A percentile compares a stretch with the other conserved stretches of the same genome.
These are phyloP conservation scores for Julus scandinavius DNA, from an alignment of 2,888 invertebrate species.

Conservation along the genomic window DNA sequence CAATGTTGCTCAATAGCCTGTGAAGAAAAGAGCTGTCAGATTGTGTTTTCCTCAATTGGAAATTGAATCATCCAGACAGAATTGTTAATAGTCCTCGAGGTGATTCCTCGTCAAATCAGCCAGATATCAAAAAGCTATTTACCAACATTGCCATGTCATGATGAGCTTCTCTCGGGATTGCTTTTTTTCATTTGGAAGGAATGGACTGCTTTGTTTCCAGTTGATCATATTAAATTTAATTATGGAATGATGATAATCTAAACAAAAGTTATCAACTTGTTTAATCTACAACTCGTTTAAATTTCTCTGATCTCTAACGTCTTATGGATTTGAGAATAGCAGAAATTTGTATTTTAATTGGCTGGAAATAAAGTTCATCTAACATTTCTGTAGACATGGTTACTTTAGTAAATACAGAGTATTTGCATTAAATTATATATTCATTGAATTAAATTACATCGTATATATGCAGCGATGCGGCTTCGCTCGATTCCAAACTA, in stretches of 20 bases:
- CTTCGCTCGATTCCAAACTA: neutral
- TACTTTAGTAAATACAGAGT: neutral
- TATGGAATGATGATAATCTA: neutral
- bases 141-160: conserved; percentile 7
- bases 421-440: conserved; percentile 7
- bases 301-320: neutral
- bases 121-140: conserved; percentile 20
- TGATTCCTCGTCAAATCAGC: conserved; percentile 29
- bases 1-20: neutral
- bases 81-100: conserved; percentile 22
- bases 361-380: neutral
- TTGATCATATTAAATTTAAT: neutral
- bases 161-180: neutral
- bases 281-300: no score
- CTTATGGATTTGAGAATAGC: neutral
- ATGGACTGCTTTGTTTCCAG: neutral
- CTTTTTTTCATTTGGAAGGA: neutral
- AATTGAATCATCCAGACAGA: conserved; percentile 34
- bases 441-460: conserved; percentile 20
- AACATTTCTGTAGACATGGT: neutral
- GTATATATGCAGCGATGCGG: neutral
- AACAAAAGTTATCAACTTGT: no score
- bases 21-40: conserved; percentile 38
- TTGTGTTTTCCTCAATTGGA: conserved; percentile 34
- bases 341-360: neutral